Conservation (phyloP, 2,113 vertebrate genomes). For the Cheirogaleus medius region DNA sequence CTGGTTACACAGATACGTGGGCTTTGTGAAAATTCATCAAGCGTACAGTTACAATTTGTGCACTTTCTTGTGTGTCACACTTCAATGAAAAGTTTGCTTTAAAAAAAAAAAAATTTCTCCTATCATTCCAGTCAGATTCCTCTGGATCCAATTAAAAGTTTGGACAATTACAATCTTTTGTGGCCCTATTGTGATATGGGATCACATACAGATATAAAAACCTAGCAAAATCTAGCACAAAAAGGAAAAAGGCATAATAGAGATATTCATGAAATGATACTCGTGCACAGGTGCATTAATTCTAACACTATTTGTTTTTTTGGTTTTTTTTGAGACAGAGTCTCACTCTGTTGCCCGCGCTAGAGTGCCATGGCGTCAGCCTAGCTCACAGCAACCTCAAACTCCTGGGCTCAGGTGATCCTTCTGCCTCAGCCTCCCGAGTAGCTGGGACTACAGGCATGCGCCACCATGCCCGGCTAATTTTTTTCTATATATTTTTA, state of each 20-base stretch:
- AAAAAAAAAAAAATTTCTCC: not conserved
- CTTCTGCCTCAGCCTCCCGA: no score
- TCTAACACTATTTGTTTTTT: no score
- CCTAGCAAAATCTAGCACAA: not conserved
- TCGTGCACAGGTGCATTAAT: not conserved
- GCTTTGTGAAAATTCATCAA: not conserved
- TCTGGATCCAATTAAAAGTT: not conserved
- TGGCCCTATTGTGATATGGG: not conserved
- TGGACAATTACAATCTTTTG: not conserved
- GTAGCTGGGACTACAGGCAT: no score
- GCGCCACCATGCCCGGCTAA: no score
- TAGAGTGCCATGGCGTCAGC: no score
- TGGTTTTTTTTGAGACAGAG: no score
- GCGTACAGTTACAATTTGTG: not conserved
- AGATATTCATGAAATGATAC: not conserved
- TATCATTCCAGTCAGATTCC: not conserved
- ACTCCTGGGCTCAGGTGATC: no score
- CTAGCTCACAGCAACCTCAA: no score
- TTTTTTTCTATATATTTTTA: no score
- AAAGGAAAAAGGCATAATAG: not conserved
- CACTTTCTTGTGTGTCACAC: not conserved
- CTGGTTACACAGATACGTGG: no score
- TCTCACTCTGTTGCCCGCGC: no score
- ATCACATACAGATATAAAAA: slow-evolving; percentile 13
- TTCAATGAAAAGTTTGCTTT: not conserved